Evolutionary conservation across 1,140 invertebrate genomes (phyloP), one percentile per base, ranked within the genome.

Genomic region (Homarus americanus): DNA sequence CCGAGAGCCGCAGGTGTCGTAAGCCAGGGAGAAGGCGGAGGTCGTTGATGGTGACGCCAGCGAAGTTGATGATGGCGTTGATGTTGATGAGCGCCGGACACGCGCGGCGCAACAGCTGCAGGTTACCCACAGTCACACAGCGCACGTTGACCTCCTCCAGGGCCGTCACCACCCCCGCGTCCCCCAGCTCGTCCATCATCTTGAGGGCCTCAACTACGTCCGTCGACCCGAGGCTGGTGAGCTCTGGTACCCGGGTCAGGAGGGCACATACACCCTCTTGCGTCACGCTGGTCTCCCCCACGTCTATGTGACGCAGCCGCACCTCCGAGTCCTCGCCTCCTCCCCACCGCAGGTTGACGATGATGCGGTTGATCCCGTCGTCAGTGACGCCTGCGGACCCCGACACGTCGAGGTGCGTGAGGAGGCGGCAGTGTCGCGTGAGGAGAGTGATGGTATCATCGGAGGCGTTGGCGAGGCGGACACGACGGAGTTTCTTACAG

Each of bases 271-370:
- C 87, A 2, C 92, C 92, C 36, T 92, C 92, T 12, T 91, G 78
- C 24, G 92, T 92, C 28, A 92, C 92, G 82, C 92, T 92, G 24
- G 92, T 92, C 17, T 76, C 87, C 7, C 87, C 92, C 28, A 92
- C 76, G 82, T 92, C 92, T n/a, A 92, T 44, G 32, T 91, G 73
- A 20, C 79, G 82, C 36, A 92, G 49, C n/a, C 80, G 44, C 17
- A 91, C 79, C 17, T 87, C 86, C 15, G 69, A 82, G 36, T 90
- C 79, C 40, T 76, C 80, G 34, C 87, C 78, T 7, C 85, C 85
- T 0, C 87, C 82, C 92, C 92, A 92, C 34, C 82, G 82, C 34
- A 92, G 41, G 41, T 91, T 92, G 34, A 89, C 87, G 34, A 92
- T 91, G 17, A 89, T 80, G 38, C 92, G 53, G 34, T 87, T 84